Conservation (phyloP, 1,140 invertebrate species). For the Pseudomyrmex flavicornis region DNA sequence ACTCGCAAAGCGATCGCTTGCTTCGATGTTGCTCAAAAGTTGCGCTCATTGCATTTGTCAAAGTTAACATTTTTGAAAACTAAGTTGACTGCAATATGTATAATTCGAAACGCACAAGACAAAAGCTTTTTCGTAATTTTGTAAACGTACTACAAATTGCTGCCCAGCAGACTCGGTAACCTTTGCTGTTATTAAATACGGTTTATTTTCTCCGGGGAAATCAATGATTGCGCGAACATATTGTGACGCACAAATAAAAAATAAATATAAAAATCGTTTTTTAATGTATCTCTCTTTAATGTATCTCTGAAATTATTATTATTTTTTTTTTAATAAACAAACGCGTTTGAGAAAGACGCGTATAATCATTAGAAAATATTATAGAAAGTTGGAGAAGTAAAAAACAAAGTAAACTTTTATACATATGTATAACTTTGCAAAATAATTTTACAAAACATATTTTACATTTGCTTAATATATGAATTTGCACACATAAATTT, state of each 20-base stretch:
- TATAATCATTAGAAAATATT: no score
- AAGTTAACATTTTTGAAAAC: conserved; percentile 26
- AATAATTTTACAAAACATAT: not conserved
- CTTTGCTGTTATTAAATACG: conserved; percentile 13
- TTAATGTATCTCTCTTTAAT: not conserved
- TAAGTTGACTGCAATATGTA: not conserved
- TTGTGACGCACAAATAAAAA: not conserved
- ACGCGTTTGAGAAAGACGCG: not conserved
- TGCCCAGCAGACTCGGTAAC: not conserved
- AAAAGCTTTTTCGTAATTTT: conserved; percentile 10
- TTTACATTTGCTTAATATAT: not conserved
- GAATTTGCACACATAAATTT: no score
- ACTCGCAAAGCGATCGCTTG: not conserved
- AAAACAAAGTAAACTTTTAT: not conserved
- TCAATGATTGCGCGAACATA: conserved; percentile 13
- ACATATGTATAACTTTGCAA: not conserved
- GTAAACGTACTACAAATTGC: conserved; percentile 11
- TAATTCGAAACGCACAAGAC: not conserved
- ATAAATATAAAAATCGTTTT: not conserved
- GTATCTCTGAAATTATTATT: not conserved
- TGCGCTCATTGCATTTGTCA: not conserved
- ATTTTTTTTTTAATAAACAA: not conserved
- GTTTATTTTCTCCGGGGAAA: conserved; percentile 6
- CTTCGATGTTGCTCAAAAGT: conserved; percentile 7
- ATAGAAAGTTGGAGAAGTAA: not conserved